Evolutionary conservation across 2,797 vertebrate genomes (phyloP).

Genomic region (Myiotriccus ornatus): DNA sequence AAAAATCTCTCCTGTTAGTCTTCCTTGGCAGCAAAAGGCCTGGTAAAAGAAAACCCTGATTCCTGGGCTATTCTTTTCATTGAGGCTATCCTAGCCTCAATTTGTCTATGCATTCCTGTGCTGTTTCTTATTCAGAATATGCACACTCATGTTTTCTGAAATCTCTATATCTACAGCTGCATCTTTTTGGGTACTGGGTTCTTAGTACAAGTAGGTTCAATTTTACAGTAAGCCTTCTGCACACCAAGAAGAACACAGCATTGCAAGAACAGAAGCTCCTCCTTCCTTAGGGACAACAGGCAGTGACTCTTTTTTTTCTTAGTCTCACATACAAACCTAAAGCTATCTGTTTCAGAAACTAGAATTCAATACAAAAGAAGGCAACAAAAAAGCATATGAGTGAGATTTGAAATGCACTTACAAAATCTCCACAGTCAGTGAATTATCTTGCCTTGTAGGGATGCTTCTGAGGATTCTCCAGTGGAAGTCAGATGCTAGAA

Average conservation of each 20-base stretch:
- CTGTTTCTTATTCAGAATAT: neutral
- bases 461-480: neutral
- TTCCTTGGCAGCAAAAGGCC: neutral
- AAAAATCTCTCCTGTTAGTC: neutral
- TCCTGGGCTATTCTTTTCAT: neutral
- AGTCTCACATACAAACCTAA: neutral
- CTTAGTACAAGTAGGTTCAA: neutral
- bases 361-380: neutral
- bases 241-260: neutral
- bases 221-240: neutral
- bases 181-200: neutral
- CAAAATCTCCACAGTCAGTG: neutral
- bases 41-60: neutral
- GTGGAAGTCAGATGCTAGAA: neutral
- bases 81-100: neutral
- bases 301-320: neutral
- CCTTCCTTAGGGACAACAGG: neutral
- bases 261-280: neutral
- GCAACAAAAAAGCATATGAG: neutral
- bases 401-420: neutral
- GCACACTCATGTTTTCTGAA: neutral
- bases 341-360: neutral
- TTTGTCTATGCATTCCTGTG: neutral
- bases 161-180: neutral
- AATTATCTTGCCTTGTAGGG: neutral